Percentiles rank a stretch among this genome's conserved stretches.
phyloP scores from a whole-genome alignment of 2,113 vertebrate genomes.

The Cottus gobio region DNA sequence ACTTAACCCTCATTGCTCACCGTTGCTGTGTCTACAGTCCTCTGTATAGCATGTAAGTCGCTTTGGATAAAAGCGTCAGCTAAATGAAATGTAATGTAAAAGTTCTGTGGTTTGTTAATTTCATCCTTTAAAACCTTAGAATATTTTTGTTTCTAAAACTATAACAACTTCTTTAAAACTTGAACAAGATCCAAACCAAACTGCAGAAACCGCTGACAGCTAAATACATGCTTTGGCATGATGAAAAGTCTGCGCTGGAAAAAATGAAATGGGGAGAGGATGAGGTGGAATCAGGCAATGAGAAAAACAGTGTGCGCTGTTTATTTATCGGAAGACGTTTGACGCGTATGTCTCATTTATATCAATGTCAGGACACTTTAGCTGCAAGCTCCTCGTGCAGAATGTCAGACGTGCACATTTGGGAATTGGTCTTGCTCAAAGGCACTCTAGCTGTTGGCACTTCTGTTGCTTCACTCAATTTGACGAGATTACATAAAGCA shows the following conservation, averaged over 20 bases:
- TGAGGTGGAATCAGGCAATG: not conserved
- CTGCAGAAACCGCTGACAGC: not conserved
- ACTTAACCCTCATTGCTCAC: no score
- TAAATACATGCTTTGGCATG: no score
- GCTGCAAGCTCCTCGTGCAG: not conserved
- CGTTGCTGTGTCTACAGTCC: no score
- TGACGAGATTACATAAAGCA: not conserved
- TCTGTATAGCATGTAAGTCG: no score
- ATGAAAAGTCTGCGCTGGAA: not conserved
- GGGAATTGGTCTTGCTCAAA: not conserved
- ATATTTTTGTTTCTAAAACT: not conserved
- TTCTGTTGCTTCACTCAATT: not conserved
- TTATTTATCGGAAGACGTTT: conserved; percentile 5
- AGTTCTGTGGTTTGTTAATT: no score
- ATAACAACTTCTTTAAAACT: not conserved
- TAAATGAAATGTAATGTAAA: no score
- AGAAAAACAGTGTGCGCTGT: not conserved
- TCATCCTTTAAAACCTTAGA: not conserved
- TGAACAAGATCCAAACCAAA: not conserved
- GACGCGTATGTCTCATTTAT: not conserved
- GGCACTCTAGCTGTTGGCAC: not conserved
- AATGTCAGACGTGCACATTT: not conserved
- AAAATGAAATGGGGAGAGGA: not conserved
- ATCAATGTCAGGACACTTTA: not conserved
- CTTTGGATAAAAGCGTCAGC: no score